Conservation (phyloP, 2,113 vertebrate species). For the Otolemur garnettii region DNA sequence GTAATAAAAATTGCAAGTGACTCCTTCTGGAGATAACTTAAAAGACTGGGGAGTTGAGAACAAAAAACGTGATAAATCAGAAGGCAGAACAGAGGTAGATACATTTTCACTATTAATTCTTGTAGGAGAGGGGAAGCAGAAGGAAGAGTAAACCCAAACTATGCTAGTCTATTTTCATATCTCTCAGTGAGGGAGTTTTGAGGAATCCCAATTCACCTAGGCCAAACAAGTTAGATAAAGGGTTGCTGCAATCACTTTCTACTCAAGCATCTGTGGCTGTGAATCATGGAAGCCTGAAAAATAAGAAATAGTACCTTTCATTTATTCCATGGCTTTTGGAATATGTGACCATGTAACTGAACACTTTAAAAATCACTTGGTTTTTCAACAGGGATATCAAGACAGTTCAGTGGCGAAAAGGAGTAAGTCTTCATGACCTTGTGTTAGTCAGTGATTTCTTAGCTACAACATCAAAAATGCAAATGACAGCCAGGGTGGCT, state of each 20-base stretch:
- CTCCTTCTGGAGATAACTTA: slow-evolving; percentile 41
- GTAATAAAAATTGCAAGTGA: slow-evolving; percentile 42
- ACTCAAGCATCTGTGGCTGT: neutral
- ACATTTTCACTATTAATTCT: slow-evolving; percentile 15
- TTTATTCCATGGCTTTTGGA: neutral
- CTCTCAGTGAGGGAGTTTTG: neutral
- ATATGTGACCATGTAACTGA: slow-evolving; percentile 21
- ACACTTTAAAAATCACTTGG: slow-evolving; percentile 46
- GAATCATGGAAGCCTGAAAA: neutral
- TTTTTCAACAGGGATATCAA: slow-evolving; percentile 32
- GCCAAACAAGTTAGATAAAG: neutral
- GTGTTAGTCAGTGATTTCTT: neutral
- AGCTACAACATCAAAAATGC: neutral
- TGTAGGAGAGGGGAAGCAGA: neutral
- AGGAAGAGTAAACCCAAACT: neutral
- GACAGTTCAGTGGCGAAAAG: neutral
- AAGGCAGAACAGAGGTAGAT: neutral
- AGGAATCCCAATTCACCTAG: neutral
- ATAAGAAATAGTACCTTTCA: neutral
- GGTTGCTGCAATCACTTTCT: neutral
- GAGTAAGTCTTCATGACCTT: slow-evolving; percentile 31
- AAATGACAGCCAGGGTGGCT: neutral
- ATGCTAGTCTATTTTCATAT: neutral
- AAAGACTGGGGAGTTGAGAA: slow-evolving; percentile 34
- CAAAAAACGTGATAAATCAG: neutral